Evolutionary conservation across 1,140 invertebrate genomes (phyloP), one percentile per base, ranked within the genome.

Genomic region (Protaetia brevitarsis): DNA sequence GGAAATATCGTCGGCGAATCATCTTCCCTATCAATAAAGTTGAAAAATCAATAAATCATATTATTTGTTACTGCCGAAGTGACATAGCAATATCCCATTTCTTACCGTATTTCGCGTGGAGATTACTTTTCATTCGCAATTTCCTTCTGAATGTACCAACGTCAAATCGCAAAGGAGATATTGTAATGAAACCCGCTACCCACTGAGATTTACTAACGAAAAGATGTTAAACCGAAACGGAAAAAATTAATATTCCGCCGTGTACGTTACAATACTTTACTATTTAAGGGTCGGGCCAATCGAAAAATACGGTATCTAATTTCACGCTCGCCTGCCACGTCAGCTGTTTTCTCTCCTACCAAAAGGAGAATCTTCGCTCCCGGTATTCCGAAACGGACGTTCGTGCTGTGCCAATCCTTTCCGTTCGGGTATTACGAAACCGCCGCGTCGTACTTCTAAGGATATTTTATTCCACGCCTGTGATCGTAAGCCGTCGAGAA

Each of bases 251-350:
- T 19, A 51, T 51, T 51, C 41, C 7, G 11, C 41, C 21, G 26
- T 19, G 41, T 23, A 51, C 41, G 26, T 23, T 23, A 23, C 41
- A 51, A 51, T 51, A 51, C 21, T 23, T 51, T 51, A 23, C 41
- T 51, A 51, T 51, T 51, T 51, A 51, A 19, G 41, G 11, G 7
- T 23, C 19, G 41, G 10, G 41, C 41, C 41, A 51, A 51, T 51
- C 41, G 41, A 51, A 51, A 51, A 51, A 51, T 51, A 19, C 41
- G 26, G 41, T 51, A 51, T 51, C 41, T 51, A 51, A 51, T 51
- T 51, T 51, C 41, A 51, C 41, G 41, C 41, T 51, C 19, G 1
- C 19, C 41, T 51, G 41, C 41, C 19, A 23, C 26, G 41, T 51
- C 41, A 51, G 41, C 41, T 51, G 41, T 51, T 51, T 51, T 51